Conservation (phyloP, 2,888 invertebrate species). For the Drosophila nigricruria region DNA sequence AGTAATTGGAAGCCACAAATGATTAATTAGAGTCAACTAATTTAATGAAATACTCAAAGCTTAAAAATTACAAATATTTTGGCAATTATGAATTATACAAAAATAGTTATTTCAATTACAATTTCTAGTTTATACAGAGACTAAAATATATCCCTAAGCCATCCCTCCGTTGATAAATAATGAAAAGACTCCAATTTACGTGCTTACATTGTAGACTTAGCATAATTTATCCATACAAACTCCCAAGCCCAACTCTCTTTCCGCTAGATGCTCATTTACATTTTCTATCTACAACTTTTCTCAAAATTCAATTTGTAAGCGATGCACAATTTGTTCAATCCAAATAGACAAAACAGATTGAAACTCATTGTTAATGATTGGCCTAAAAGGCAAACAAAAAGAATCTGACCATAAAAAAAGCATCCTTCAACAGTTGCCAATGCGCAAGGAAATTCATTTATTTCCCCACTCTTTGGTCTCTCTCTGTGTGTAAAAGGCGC, state of each 20-base stretch:
- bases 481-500: background rate
- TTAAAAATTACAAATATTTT: background rate
- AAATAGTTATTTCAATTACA: background rate
- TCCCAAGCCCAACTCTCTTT: too few relatives aligned
- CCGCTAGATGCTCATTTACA: constrained; percentile 1
- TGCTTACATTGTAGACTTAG: too few relatives aligned
- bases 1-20: background rate
- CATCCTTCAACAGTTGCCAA: constrained; percentile 15
- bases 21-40: background rate
- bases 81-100: background rate
- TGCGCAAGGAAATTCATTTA: constrained; percentile 32
- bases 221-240: too few relatives aligned
- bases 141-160: too few relatives aligned
- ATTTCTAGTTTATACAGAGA: background rate
- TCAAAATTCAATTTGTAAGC: constrained; percentile 4
- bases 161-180: too few relatives aligned
- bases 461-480: background rate
- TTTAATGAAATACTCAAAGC: background rate
- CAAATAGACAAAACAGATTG: constrained; percentile 13
- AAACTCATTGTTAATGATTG: constrained; percentile 21
- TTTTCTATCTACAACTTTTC: background rate
- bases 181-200: too few relatives aligned
- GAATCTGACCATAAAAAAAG: background rate
- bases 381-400: constrained; percentile 1
- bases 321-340: constrained; percentile 1